A percentile compares a stretch with the other conserved stretches of the same genome.
phyloP scores from a whole-genome alignment of 2,113 vertebrate species.

The Prolemur simus region DNA sequence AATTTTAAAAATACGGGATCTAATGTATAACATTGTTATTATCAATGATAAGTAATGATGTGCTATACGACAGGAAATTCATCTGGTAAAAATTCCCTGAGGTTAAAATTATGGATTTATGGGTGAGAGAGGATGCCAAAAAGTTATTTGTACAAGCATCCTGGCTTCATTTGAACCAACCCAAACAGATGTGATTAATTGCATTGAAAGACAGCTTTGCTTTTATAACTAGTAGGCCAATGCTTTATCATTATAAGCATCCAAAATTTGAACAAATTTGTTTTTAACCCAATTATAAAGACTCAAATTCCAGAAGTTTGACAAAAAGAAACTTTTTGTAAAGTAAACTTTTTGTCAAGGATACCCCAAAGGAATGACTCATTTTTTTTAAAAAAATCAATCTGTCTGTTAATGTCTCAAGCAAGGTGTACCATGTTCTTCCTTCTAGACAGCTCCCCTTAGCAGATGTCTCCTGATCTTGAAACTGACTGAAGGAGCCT shows the following conservation, averaged over 20 bases:
- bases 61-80: neutral
- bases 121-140: neutral
- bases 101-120: slow-evolving; percentile 58
- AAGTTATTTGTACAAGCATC: slow-evolving; percentile 24
- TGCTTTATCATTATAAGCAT: slow-evolving; percentile 45
- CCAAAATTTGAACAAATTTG: slow-evolving; percentile 55
- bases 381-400: neutral
- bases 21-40: slow-evolving; percentile 34
- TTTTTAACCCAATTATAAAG: slow-evolving; percentile 42
- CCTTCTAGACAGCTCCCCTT: neutral
- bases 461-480: neutral
- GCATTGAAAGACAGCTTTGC: slow-evolving; percentile 41
- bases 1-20: slow-evolving; percentile 42
- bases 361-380: neutral
- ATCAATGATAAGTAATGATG: slow-evolving; percentile 32
- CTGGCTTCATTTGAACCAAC: slow-evolving; percentile 30
- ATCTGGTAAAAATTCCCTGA: slow-evolving; percentile 37
- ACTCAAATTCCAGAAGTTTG: slow-evolving; percentile 16
- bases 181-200: slow-evolving; percentile 62
- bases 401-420: neutral
- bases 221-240: slow-evolving; percentile 55
- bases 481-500: neutral
- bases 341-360: neutral
- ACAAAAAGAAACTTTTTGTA: slow-evolving; percentile 26
- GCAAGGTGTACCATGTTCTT: neutral